Evolutionary conservation across 1,140 invertebrate species (phyloP).

Genomic region (Antheraea pernyi): DNA sequence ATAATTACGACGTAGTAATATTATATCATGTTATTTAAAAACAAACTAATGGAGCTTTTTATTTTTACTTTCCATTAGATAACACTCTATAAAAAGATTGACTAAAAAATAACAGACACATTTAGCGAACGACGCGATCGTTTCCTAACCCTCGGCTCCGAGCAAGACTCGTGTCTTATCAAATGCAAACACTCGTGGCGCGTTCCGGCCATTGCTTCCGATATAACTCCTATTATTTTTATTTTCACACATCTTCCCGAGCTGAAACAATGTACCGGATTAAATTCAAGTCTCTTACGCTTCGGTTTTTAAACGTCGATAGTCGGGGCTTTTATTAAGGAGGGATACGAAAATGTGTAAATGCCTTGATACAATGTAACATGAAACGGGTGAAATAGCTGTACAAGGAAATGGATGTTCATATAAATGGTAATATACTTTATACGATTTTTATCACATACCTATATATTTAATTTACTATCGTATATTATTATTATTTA

Average conservation of each 20-base stretch:
- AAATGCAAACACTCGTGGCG: constrained; percentile 66
- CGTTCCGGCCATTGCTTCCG: constrained; percentile 65
- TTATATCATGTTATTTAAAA: too few species aligned
- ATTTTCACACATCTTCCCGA: constrained; percentile 48
- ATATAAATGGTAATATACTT: not conserved
- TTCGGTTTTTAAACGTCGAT: constrained; percentile 24
- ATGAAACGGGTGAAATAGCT: constrained; percentile 9
- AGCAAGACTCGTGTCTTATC: constrained; percentile 50
- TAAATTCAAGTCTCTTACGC: constrained; percentile 27
- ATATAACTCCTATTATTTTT: constrained; percentile 61
- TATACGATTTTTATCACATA: too few species aligned
- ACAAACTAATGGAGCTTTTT: not conserved
- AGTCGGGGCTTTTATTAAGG: constrained; percentile 24
- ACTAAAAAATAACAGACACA: constrained; percentile 9
- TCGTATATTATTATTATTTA: too few species aligned
- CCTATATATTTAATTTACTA: too few species aligned
- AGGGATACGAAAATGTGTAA: constrained; percentile 10
- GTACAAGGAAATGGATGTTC: not conserved
- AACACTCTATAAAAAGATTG: constrained; percentile 13
- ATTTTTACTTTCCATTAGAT: constrained; percentile 1
- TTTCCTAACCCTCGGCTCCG: constrained; percentile 6
- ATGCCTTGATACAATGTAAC: constrained; percentile 13
- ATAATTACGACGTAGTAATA: too few species aligned
- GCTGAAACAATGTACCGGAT: constrained; percentile 36
- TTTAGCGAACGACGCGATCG: not conserved